Percentiles rank a stretch among this genome's conserved stretches.
These are phyloP conservation scores for Hylyphantes graminicola DNA, from an alignment of 1,140 invertebrate species.

Conservation along the genomic window DNA sequence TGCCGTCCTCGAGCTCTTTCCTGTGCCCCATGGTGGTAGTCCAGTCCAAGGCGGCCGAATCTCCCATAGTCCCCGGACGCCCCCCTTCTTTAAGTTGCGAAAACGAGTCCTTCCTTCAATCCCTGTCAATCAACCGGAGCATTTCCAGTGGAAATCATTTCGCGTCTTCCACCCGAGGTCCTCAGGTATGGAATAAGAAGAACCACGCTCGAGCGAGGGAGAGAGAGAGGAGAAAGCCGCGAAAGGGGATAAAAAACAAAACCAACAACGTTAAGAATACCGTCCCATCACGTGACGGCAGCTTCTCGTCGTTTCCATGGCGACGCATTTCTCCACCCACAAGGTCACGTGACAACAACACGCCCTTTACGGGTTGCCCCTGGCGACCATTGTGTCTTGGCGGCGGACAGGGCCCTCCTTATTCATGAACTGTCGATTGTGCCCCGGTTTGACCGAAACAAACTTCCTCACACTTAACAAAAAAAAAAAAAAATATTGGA, in stretches of 20 bases:
- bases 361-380: slow-evolving; percentile 53
- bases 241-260: slow-evolving; percentile 14
- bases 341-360: slow-evolving; percentile 42
- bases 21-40: slow-evolving; percentile 37
- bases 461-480: too few species aligned
- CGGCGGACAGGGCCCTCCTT: slow-evolving; percentile 19
- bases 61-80: slow-evolving; percentile 40
- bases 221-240: slow-evolving; percentile 7
- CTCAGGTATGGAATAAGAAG: slow-evolving; percentile 52
- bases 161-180: background rate
- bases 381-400: slow-evolving; percentile 52
- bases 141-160: slow-evolving; percentile 25
- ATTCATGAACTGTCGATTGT: slow-evolving; percentile 46
- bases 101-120: background rate
- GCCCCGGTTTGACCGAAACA: background rate
- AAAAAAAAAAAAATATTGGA: too few species aligned
- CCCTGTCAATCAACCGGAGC: background rate
- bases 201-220: slow-evolving; percentile 13
- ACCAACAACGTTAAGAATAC: slow-evolving; percentile 18
- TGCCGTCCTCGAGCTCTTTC: slow-evolving; percentile 31
- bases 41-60: background rate
- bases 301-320: slow-evolving; percentile 52
- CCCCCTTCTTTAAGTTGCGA: background rate
- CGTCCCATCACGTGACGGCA: slow-evolving; percentile 42
- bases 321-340: slow-evolving; percentile 50